Base-by-base conservation (phyloP, 64 coral and sea anemone species). In the Pocillopora damicornis region DNA sequence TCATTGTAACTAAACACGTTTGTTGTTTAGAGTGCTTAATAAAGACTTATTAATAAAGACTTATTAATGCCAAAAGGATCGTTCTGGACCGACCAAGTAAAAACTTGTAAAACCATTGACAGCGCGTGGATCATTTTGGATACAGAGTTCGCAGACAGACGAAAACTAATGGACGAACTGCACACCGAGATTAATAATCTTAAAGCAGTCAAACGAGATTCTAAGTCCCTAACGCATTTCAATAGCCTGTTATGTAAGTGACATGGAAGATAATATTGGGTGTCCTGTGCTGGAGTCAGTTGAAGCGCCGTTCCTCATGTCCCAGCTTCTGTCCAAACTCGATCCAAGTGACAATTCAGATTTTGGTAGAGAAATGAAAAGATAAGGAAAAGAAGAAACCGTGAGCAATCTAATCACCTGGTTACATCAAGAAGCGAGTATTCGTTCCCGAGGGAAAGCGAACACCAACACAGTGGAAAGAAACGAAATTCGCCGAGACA, bases 231-330 rank as follows among this genome's bases (percentile, higher is more conserved):
- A 8, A 90, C 79, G 20, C 71, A 67, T 16, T 88, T 82, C 60
- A 94, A 81, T 22, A n/a, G n/a, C n/a, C n/a, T n/a, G n/a, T n/a
- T n/a, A n/a, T n/a, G n/a, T n/a, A n/a, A n/a, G n/a, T n/a, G 84
- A 91, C 56, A 91, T 94, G 89, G 93, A 88, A 83, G 93, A 94
- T 61, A 94, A 95, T n/a, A n/a, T n/a, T 91, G 74, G 89, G 16
- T 91, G 86, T 63, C n/a, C 75, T 56, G 93, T 86, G 15, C 56
- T 23, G 42, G 45, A 84, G 35, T 62, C 78, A 4, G 42, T 85
- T 18, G 85, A 95, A 91, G 88, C 93, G 30, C 89, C 86, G 51
- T 95, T 95, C 87, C 59, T 88, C 8, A 95, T 95, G 93, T 95
- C 93, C 13, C 79, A 78, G 26, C 77, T 94, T 23, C 37, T 94